Conservation (phyloP, 2,113 vertebrate species). For the Chloropsis cyanopogon region DNA sequence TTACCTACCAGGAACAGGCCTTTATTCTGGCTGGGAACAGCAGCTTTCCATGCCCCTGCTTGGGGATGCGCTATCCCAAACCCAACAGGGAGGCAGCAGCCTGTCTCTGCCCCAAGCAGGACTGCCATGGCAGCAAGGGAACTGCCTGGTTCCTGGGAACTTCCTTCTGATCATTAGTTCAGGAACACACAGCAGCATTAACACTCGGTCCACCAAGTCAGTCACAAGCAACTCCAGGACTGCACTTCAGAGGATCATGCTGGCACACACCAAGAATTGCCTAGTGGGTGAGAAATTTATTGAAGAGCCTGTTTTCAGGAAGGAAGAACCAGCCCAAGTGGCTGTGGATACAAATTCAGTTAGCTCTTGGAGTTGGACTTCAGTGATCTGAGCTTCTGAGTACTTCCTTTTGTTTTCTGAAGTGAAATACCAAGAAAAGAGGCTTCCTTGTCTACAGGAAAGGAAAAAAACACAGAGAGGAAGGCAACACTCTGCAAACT, state of each 20-base stretch:
- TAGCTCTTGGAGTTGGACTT: not conserved
- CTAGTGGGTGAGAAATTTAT: not conserved
- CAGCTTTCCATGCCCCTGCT: no score
- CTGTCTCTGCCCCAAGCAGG: not conserved
- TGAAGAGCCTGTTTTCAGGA: not conserved
- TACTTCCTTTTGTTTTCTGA: not conserved
- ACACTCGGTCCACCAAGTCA: not conserved
- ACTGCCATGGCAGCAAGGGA: fast-evolving
- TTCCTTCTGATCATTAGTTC: not conserved
- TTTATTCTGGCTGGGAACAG: not conserved
- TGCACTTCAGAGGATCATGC: not conserved
- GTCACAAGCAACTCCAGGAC: not conserved
- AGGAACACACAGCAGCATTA: not conserved
- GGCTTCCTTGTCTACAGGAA: not conserved
- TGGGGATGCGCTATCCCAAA: fast-evolving
- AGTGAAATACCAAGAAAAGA: not conserved
- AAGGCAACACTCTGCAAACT: not conserved
- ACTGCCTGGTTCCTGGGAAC: not conserved
- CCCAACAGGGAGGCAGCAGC: not conserved
- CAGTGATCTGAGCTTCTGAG: not conserved
- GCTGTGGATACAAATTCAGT: not conserved
- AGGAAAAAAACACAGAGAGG: not conserved
- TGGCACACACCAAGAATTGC: not conserved
- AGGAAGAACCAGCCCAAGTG: not conserved
- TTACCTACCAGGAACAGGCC: not conserved